A percentile compares a stretch with the other conserved stretches of the same genome.
Evolutionary conservation across 2,888 invertebrate species (phyloP).

Genomic region (Orchesellides sinensis): DNA sequence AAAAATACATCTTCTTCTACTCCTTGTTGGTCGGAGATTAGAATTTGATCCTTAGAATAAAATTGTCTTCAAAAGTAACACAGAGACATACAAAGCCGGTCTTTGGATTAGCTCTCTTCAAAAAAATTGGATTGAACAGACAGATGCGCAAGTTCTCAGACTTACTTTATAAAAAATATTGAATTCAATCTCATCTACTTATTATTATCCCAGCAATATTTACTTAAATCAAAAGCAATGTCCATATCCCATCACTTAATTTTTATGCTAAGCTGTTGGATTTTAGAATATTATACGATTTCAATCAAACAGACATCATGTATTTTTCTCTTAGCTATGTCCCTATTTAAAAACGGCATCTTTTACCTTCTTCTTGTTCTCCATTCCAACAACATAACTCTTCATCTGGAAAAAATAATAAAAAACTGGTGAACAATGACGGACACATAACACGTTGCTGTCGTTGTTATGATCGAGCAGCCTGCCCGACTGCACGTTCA

Average conservation of each 20-base stretch:
- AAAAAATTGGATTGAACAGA: too few species aligned
- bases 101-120: too few species aligned
- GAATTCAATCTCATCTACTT: too few species aligned
- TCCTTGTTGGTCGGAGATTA: too few species aligned
- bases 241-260: neutral
- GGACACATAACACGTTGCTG: conserved; percentile 5
- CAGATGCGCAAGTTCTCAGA: too few species aligned
- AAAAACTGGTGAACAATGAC: conserved; percentile 9
- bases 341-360: neutral
- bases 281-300: too few species aligned
- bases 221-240: neutral
- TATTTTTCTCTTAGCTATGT: neutral
- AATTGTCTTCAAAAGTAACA: too few species aligned
- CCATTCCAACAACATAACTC: neutral
- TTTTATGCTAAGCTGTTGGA: neutral
- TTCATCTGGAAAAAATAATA: neutral
- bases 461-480: conserved; percentile 34
- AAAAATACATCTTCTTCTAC: too few species aligned
- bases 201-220: neutral
- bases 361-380: neutral
- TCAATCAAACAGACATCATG: too few species aligned
- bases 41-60: too few species aligned
- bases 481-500: neutral
- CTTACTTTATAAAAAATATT: too few species aligned
- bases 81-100: too few species aligned